Evolutionary conservation across 2,113 vertebrate genomes (phyloP).

Genomic region (Spea bombifrons): DNA sequence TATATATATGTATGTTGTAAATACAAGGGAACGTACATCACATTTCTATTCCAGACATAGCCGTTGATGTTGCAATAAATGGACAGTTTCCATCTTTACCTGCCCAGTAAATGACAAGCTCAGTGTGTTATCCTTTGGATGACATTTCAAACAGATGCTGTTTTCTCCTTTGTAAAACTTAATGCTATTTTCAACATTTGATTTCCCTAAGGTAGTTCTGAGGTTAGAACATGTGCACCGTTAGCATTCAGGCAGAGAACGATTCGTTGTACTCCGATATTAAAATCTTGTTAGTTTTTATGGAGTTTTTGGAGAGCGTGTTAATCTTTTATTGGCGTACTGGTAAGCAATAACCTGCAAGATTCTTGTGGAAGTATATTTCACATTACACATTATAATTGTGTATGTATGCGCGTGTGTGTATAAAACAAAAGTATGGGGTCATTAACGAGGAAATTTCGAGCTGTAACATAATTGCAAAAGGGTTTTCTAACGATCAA

Average conservation of each 20-base stretch:
- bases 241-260: slow-evolving; percentile 26
- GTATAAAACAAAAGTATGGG: too few relatives aligned
- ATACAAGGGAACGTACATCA: not conserved
- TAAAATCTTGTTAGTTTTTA: slow-evolving; percentile 27
- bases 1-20: not conserved
- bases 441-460: too few relatives aligned
- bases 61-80: slow-evolving; percentile 10
- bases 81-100: slow-evolving; percentile 41
- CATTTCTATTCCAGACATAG: not conserved
- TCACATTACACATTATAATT: too few relatives aligned
- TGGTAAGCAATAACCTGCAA: slow-evolving; percentile 7
- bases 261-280: slow-evolving; percentile 22
- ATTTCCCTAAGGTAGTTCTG: slow-evolving; percentile 41
- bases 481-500: too few relatives aligned
- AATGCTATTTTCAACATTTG: slow-evolving; percentile 41
- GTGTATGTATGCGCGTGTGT: too few relatives aligned
- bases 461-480: too few relatives aligned
- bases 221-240: slow-evolving; percentile 31
- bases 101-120: slow-evolving; percentile 36
- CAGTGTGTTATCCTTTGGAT: slow-evolving; percentile 37
- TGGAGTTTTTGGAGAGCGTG: slow-evolving; percentile 17
- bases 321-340: slow-evolving; percentile 30
- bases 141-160: slow-evolving; percentile 48
- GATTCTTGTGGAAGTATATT: not conserved
- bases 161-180: slow-evolving; percentile 44